Evolutionary conservation across 2,888 invertebrate species (phyloP).

Genomic region (Limnephilus lunatus): DNA sequence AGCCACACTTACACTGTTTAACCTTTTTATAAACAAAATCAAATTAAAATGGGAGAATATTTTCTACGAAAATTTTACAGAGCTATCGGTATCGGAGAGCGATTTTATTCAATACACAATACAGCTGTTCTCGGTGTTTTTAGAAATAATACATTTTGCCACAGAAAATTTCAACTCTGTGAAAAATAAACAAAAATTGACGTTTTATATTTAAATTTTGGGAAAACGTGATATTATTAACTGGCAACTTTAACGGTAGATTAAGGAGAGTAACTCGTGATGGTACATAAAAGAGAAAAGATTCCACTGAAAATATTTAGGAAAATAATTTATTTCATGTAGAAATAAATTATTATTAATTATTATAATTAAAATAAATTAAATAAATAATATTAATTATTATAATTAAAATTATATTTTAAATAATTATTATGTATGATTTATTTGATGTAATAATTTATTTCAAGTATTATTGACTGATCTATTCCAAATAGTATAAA

Average conservation of each 20-base stretch:
- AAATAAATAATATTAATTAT: no score
- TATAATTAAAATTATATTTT: no score
- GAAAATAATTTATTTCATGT: no score
- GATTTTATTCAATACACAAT: background rate
- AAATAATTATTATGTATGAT: no score
- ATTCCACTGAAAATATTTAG: no score
- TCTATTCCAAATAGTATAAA: no score
- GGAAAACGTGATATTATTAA: background rate
- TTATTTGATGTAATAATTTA: no score
- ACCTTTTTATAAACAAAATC: background rate
- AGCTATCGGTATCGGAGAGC: background rate
- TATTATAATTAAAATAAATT: no score
- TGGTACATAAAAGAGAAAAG: background rate
- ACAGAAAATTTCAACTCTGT: background rate
- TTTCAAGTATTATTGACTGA: no score
- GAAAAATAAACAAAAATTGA: background rate
- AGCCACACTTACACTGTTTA: background rate
- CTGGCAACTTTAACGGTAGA: background rate
- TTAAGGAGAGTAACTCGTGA: background rate
- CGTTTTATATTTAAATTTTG: background rate
- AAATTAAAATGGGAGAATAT: background rate
- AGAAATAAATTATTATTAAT: no score
- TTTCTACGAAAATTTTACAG: background rate
- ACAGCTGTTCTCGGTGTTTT: conserved; percentile 5
- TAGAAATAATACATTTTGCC: conserved; percentile 5